Evolutionary conservation across 1,140 invertebrate species (phyloP).

Genomic region (Sitophilus oryzae): DNA sequence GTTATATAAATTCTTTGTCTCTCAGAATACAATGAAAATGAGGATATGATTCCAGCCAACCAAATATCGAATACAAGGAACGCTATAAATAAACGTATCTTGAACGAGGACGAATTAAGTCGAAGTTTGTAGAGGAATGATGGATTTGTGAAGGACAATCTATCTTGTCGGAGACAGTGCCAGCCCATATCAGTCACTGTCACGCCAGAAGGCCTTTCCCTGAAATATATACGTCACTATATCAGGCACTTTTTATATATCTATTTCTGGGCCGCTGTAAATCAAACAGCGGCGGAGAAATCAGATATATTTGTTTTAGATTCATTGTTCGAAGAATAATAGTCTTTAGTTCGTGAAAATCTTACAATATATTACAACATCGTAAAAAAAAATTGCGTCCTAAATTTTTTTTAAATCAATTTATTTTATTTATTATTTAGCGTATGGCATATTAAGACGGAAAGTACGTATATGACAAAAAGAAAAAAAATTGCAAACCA

Average conservation of each 20-base stretch:
- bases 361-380: no score
- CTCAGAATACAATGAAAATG: background rate
- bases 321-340: no score
- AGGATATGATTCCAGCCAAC: background rate
- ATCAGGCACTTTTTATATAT: slow-evolving; percentile 16
- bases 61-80: slow-evolving; percentile 7
- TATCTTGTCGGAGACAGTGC: slow-evolving; percentile 24
- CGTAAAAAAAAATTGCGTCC: no score
- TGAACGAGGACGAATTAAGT: slow-evolving; percentile 20
- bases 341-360: no score
- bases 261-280: slow-evolving; percentile 8
- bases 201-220: slow-evolving; percentile 13
- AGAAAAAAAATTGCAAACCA: no score
- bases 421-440: no score
- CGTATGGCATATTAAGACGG: no score
- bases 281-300: slow-evolving; percentile 10
- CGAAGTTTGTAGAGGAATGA: slow-evolving; percentile 24
- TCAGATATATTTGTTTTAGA: no score
- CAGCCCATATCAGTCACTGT: slow-evolving; percentile 23
- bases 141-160: slow-evolving; percentile 24
- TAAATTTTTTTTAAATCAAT: no score
- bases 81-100: slow-evolving; percentile 17
- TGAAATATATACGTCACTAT: slow-evolving; percentile 24
- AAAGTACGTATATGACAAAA: no score
- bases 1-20: no score